Conservation (phyloP, 2,113 vertebrate species). For the Marmota flaviventris region DNA sequence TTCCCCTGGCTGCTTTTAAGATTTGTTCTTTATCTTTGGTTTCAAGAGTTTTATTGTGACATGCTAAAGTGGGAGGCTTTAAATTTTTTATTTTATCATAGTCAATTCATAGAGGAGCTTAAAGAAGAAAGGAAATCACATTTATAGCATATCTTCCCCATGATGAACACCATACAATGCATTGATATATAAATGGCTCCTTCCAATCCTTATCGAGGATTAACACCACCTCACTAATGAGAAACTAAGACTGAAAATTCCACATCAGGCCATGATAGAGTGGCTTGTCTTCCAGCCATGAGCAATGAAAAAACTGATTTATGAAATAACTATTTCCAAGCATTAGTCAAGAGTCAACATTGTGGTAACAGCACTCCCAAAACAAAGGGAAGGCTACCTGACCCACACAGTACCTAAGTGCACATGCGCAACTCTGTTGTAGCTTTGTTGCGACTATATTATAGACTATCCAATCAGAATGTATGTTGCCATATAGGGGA, state of each 20-base stretch:
- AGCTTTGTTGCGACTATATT: too few relatives aligned
- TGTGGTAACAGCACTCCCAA: too few relatives aligned
- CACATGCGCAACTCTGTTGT: too few relatives aligned
- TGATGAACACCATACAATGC: neutral
- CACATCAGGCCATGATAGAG: neutral
- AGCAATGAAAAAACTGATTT: neutral
- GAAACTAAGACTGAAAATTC: neutral
- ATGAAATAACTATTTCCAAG: neutral
- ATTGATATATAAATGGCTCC: neutral
- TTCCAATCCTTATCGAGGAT: neutral
- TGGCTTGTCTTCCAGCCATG: neutral
- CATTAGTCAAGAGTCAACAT: neutral
- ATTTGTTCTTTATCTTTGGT: constrained; percentile 3
- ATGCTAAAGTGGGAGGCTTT: neutral
- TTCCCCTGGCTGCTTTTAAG: neutral
- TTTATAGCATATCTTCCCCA: neutral
- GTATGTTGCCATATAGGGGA: too few relatives aligned
- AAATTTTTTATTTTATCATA: neutral
- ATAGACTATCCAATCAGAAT: too few relatives aligned
- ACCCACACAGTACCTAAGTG: too few relatives aligned
- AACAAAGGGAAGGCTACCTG: too few relatives aligned
- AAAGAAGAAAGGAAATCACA: neutral
- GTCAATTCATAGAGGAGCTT: neutral
- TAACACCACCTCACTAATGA: neutral
- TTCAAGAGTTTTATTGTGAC: neutral